phyloP scores from a whole-genome alignment of 1,140 invertebrate genomes.

The Hyles euphorbiae region DNA sequence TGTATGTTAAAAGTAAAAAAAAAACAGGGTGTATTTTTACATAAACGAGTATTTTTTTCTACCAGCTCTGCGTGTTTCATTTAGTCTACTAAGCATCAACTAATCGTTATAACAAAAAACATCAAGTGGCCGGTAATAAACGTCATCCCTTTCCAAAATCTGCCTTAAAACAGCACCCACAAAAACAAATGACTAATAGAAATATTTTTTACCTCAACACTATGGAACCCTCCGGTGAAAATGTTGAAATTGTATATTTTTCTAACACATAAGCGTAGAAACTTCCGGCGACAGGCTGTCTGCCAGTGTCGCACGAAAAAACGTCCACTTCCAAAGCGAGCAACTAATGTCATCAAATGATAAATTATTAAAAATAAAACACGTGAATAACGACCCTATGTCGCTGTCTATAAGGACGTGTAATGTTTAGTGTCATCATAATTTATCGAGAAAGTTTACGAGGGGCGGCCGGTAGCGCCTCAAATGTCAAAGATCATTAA shows the following conservation, averaged over 20 bases:
- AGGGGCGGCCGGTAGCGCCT: constrained; percentile 55
- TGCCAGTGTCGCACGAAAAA: constrained; percentile 33
- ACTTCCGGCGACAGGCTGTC: constrained; percentile 49
- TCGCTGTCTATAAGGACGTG: constrained; percentile 10
- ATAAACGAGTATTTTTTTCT: no score
- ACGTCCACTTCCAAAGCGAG: constrained; percentile 26
- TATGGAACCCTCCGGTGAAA: constrained; percentile 17
- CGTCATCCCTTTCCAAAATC: no score
- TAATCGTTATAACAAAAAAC: no score
- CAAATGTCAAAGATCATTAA: constrained; percentile 62
- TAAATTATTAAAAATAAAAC: constrained; percentile 18
- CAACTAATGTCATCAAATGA: constrained; percentile 36
- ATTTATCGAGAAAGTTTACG: constrained; percentile 44
- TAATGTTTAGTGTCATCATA: constrained; percentile 22
- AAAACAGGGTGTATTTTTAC: no score
- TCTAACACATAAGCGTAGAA: constrained; percentile 31
- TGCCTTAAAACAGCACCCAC: no score
- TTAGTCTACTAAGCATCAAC: no score
- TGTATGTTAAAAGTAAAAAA: no score
- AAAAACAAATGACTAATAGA: no score
- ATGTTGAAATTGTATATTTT: constrained; percentile 1
- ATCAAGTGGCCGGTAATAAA: no score
- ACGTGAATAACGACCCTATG: constrained; percentile 17
- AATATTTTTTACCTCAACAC: not conserved
- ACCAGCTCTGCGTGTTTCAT: no score